Percentiles rank a stretch among this genome's conserved stretches.
Evolutionary conservation across 2,888 invertebrate genomes (phyloP).

Genomic region (Dilophus febrilis): DNA sequence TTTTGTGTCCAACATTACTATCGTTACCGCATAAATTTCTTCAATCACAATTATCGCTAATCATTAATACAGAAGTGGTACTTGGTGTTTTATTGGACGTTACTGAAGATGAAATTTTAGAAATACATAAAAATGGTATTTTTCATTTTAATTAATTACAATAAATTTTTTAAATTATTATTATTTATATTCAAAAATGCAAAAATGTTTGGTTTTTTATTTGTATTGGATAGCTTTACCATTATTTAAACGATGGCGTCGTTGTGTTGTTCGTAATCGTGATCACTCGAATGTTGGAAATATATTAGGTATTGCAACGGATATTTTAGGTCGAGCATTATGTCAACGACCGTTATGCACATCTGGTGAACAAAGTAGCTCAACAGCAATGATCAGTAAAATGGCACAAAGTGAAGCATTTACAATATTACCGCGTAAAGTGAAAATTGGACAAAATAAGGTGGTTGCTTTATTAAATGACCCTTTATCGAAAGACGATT

Average conservation of each 20-base stretch:
- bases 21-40: slow-evolving; percentile 30
- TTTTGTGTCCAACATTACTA: slow-evolving; percentile 59
- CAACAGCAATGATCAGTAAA: slow-evolving; percentile 58
- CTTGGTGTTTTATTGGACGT: slow-evolving; percentile 69
- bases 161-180: too few species aligned
- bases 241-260: slow-evolving; percentile 62
- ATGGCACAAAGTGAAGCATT: slow-evolving; percentile 25
- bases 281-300: slow-evolving; percentile 72
- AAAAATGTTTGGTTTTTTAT: too few species aligned
- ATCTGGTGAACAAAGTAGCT: slow-evolving; percentile 36
- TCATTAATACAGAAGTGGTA: slow-evolving; percentile 45
- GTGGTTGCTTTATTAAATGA: slow-evolving; percentile 64
- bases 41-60: slow-evolving; percentile 24
- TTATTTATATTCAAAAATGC: too few species aligned
- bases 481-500: slow-evolving; percentile 60
- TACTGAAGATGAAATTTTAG: slow-evolving; percentile 49
- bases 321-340: slow-evolving; percentile 46
- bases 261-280: slow-evolving; percentile 62
- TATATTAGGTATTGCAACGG: slow-evolving; percentile 65
- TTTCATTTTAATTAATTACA: too few species aligned
- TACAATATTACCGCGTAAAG: slow-evolving; percentile 28
- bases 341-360: slow-evolving; percentile 37
- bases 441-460: slow-evolving; percentile 52
- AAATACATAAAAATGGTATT: slow-evolving; percentile 49
- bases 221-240: slow-evolving; percentile 50